Evolutionary conservation across 2,113 vertebrate genomes (phyloP), one percentile per base, ranked within the genome.

Genomic region (Balaenoptera acutorostrata): DNA sequence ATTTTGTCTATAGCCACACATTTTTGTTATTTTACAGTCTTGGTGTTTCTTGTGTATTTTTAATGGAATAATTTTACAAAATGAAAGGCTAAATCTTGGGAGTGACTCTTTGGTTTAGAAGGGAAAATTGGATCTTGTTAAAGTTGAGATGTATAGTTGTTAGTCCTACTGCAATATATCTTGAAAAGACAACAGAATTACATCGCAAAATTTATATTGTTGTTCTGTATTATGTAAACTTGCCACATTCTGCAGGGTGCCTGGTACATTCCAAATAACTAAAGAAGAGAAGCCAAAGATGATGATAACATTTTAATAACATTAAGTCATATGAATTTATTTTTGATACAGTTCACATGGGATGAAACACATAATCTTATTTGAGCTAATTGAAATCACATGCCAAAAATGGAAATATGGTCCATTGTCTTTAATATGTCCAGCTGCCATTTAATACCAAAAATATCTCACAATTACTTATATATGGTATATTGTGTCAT

Each of bases 381-480:
- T 90, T 96, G 81, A 96, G 33, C 64, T 97, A 89, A 96, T 93
- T 77, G 77, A 97, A 91, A n/a, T 68, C 15, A 17, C 96, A 66
- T 97, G 63, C 88, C n/a, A 14, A 97, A 92, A 72, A 52, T 52
- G 33, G 33, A 97, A 94, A 41, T 87, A 15, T 57, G 87, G 4
- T 55, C 95, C 80, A 87, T 71, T 88, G 63, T 95, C 82, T 95
- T 95, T 95, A 72, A 89, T 97, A 97, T 96, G 94, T 80, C 46
- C 41, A 93, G 0, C 0, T 96, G 25, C 15, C 17, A 86, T 89
- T 95, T 69, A n/a, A 74, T 88, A 87, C 74, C 57, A 82, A 87
- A 94, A 97, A n/a, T 83, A 71, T 29, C 33, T 71, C 36, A 81
- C 66, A 95, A 87, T 69, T 90, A 87, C 69, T 95, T 89, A 90